phyloP scores from a whole-genome alignment of 2,113 vertebrate genomes.

The Xenopus laevis region DNA sequence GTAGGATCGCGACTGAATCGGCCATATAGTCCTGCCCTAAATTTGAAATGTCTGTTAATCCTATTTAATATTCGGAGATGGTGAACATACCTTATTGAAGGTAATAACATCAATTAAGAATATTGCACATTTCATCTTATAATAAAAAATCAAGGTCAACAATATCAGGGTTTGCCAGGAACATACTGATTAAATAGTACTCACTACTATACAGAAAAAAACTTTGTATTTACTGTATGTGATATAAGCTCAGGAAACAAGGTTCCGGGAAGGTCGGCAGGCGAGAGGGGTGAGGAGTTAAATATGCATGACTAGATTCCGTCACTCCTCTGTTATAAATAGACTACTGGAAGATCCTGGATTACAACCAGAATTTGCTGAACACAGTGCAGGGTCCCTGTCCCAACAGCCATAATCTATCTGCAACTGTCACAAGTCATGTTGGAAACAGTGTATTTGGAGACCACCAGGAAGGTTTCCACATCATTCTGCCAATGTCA shows the following conservation, averaged over 20 bases:
- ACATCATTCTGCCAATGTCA: not conserved
- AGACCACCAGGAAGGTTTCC: not conserved
- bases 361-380: constrained; percentile 28
- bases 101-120: no score
- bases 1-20: no score
- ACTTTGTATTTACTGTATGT: no score
- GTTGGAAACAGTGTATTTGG: not conserved
- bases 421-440: not conserved
- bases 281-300: constrained; percentile 6
- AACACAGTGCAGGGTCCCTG: constrained; percentile 10
- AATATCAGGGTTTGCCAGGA: no score
- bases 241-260: not conserved
- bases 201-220: no score
- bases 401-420: constrained; percentile 6
- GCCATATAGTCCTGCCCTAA: no score
- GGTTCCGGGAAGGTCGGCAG: constrained; percentile 6
- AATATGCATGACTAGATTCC: constrained; percentile 20
- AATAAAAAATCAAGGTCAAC: no score
- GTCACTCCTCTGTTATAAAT: constrained; percentile 10
- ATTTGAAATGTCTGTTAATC: no score
- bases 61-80: no score
- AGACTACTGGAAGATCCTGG: constrained; percentile 14
- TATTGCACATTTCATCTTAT: no score
- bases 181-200: no score
- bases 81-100: no score